phyloP scores from a whole-genome alignment of 2,888 invertebrate genomes.

The Athrips mouffetella region DNA sequence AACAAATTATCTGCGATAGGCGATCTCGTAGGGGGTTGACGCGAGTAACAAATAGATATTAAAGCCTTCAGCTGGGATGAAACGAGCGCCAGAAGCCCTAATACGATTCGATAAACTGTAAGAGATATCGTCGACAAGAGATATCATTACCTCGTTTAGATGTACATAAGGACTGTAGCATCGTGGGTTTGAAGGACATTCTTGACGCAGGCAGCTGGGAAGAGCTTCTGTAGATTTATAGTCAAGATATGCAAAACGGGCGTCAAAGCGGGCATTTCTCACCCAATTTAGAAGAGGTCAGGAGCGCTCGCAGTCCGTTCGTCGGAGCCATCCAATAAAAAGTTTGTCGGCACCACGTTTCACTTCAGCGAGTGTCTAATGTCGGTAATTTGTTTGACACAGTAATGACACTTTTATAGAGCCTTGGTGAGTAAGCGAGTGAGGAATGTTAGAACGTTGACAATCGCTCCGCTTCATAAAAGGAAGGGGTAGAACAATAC shows the following conservation, averaged over 20 bases:
- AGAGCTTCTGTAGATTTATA: constrained; percentile 48
- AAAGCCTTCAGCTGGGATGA: constrained; percentile 20
- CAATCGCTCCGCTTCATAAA: constrained; percentile 43
- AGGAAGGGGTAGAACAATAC: constrained; percentile 50
- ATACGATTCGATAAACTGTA: constrained; percentile 21
- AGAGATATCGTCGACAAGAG: constrained; percentile 30
- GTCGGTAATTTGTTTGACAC: constrained; percentile 45
- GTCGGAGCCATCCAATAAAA: constrained; percentile 45
- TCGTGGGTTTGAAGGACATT: constrained; percentile 29
- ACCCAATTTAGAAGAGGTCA: constrained; percentile 51
- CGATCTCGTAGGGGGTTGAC: constrained; percentile 47
- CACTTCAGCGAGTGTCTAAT: constrained; percentile 38
- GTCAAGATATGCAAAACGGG: constrained; percentile 52
- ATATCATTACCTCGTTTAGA: constrained; percentile 38
- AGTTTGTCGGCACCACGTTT: constrained; percentile 42
- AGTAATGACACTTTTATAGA: constrained; percentile 41
- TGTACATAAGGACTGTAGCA: constrained; percentile 30
- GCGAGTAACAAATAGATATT: constrained; percentile 37
- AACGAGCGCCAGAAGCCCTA: constrained; percentile 13
- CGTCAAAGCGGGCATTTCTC: constrained; percentile 55
- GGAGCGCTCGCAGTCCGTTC: constrained; percentile 33
- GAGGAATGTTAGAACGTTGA: constrained; percentile 41
- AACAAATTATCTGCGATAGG: constrained; percentile 60
- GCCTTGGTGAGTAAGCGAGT: constrained; percentile 37
- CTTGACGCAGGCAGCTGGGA: constrained; percentile 29